Evolutionary conservation across 2,797 vertebrate genomes (phyloP).

Genomic region (Acridotheres tristis): DNA sequence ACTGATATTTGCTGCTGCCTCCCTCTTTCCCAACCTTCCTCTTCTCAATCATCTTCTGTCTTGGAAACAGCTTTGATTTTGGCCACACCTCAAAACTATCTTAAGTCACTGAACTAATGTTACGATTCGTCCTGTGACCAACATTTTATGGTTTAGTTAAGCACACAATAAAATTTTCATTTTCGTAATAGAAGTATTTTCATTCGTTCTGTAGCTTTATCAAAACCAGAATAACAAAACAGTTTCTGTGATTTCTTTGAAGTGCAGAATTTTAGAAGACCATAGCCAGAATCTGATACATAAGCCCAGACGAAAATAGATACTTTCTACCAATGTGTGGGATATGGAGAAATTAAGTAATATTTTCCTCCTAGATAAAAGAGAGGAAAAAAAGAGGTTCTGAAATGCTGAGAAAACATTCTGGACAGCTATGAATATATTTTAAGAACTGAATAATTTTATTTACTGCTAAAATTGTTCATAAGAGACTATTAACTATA

Average conservation of each 20-base stretch:
- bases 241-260: not conserved
- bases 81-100: not conserved
- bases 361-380: not conserved
- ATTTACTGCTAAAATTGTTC: not conserved
- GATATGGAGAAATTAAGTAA: not conserved
- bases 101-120: not conserved
- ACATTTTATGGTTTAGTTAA: not conserved
- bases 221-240: not conserved
- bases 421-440: not conserved
- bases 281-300: not conserved
- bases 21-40: not conserved
- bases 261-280: not conserved
- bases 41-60: not conserved
- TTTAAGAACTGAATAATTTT: not conserved
- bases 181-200: not conserved
- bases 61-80: not conserved
- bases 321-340: not conserved
- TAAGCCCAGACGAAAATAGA: not conserved
- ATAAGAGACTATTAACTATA: not conserved
- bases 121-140: not conserved
- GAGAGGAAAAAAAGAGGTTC: accelerated
- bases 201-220: not conserved
- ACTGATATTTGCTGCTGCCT: not conserved
- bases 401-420: not conserved
- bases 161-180: not conserved